Conservation (phyloP, 2,797 vertebrate species). For the Eospalax fontanierii region DNA sequence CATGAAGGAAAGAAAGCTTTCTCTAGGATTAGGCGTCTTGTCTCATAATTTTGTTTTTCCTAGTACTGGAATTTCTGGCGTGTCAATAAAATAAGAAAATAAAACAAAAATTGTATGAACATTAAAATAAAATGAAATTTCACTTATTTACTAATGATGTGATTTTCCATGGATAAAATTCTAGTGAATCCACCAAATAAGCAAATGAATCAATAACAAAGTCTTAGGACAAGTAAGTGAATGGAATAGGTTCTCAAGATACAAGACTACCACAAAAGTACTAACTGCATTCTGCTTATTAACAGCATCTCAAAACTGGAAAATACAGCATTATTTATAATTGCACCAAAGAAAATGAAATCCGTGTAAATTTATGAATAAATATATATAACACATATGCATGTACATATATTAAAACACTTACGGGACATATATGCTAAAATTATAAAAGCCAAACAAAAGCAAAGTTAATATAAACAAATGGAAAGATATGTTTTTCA, state of each 20-base stretch:
- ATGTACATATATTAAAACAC: not conserved
- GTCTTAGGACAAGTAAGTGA: not conserved
- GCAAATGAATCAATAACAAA: not conserved
- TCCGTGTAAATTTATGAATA: not conserved
- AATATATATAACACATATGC: too few species aligned
- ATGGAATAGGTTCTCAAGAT: not conserved
- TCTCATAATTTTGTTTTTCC: constrained; percentile 8
- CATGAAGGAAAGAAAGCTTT: too few species aligned
- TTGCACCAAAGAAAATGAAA: not conserved
- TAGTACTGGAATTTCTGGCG: not conserved
- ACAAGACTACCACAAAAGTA: not conserved
- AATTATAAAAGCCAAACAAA: not conserved
- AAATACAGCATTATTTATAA: not conserved
- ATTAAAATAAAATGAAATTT: not conserved
- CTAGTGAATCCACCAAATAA: not conserved
- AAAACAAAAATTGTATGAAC: not conserved
- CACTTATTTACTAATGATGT: not conserved
- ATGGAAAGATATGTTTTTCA: not conserved
- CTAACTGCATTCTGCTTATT: not conserved
- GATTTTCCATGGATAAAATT: not conserved
- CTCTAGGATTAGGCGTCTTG: not conserved
- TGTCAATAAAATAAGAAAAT: not conserved
- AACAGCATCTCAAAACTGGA: not conserved
- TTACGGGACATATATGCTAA: not conserved
- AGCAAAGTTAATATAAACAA: not conserved